Evolutionary conservation across 2,797 vertebrate genomes (phyloP).

Genomic region (Acomys russatus): DNA sequence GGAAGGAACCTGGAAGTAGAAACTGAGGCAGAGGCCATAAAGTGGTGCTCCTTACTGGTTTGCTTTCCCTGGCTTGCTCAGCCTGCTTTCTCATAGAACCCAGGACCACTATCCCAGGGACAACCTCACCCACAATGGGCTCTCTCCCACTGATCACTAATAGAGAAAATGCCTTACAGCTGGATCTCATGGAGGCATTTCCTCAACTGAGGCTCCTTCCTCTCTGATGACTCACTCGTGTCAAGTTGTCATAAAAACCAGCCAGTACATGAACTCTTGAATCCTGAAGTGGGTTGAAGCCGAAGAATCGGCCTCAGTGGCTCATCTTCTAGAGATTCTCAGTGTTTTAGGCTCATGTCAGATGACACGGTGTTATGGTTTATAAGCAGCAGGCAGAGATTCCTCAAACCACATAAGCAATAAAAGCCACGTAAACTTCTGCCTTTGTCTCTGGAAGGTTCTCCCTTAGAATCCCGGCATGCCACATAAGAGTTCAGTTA

Average conservation of each 20-base stretch:
- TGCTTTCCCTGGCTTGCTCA: not conserved
- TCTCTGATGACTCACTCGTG: not conserved
- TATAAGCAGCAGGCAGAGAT: not conserved
- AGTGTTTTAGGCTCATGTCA: constrained; percentile 7
- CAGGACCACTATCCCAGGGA: too few species aligned
- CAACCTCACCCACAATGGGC: not conserved
- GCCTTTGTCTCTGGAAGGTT: not conserved
- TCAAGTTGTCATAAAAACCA: not conserved
- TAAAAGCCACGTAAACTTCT: not conserved
- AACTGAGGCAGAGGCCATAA: not conserved
- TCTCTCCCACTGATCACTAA: not conserved
- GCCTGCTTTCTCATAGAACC: not conserved
- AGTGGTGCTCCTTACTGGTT: not conserved
- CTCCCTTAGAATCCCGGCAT: not conserved
- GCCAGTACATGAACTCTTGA: not conserved
- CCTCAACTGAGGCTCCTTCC: not conserved
- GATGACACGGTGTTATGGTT: not conserved
- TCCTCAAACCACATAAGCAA: not conserved
- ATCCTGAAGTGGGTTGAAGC: not conserved
- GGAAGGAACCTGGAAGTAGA: not conserved
- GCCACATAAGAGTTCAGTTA: not conserved
- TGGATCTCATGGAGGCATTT: not conserved
- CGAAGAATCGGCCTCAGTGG: not conserved
- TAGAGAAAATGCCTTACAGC: not conserved
- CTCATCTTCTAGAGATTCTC: not conserved